Evolutionary conservation across 2,888 invertebrate species (phyloP).

Genomic region (Tethea ocularis): DNA sequence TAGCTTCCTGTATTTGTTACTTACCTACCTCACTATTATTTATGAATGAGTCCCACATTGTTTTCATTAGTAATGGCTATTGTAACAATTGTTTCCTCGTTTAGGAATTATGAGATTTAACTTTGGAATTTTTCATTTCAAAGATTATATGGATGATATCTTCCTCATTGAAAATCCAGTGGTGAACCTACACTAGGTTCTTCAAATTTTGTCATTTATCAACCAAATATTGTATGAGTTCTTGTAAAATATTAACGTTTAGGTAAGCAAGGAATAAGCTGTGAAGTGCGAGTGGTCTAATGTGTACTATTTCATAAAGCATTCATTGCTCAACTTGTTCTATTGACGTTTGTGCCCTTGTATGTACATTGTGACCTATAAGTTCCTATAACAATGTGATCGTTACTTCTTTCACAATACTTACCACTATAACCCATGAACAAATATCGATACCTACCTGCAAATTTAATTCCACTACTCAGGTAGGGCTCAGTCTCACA

Average conservation of each 20-base stretch:
- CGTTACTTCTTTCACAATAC: constrained; percentile 33
- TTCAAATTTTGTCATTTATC: too few relatives aligned
- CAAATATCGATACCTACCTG: constrained; percentile 21
- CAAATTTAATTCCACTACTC: constrained; percentile 17
- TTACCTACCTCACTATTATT: background rate
- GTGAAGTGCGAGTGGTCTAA: background rate
- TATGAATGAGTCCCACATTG: background rate
- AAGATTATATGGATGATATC: background rate
- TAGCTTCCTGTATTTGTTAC: background rate
- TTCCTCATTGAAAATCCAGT: too few relatives aligned
- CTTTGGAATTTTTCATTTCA: background rate
- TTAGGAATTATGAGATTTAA: background rate
- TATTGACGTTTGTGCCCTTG: background rate
- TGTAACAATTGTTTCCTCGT: too few relatives aligned
- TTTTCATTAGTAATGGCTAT: background rate
- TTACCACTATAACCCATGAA: constrained; percentile 27
- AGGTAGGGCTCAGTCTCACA: constrained; percentile 14
- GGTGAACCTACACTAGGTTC: too few relatives aligned
- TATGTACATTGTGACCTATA: constrained; percentile 23
- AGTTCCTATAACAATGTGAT: constrained; percentile 33
- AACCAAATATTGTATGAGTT: too few relatives aligned
- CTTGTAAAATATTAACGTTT: background rate
- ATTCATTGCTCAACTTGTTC: background rate
- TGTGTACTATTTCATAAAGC: background rate
- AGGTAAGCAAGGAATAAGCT: background rate